phyloP scores from a whole-genome alignment of 1,140 invertebrate genomes.

The Holotrichia oblita region DNA sequence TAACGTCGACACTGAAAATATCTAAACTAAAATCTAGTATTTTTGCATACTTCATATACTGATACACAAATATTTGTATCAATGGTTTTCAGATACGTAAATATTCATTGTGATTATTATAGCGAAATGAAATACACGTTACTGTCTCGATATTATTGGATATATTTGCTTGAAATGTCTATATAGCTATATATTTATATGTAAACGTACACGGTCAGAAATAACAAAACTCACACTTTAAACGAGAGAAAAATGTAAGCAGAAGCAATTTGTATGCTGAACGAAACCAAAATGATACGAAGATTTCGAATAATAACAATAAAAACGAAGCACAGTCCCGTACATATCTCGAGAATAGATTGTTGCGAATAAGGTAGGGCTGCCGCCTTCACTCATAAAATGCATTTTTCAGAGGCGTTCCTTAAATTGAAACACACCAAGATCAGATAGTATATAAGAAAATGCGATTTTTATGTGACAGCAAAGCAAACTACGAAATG shows the following conservation, averaged over 20 bases:
- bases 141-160: too few species aligned
- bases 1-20: too few species aligned
- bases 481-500: neutral
- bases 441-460: neutral
- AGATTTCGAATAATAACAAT: neutral
- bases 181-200: too few species aligned
- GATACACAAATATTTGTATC: too few species aligned
- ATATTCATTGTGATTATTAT: too few species aligned
- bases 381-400: too few species aligned
- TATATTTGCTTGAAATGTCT: too few species aligned
- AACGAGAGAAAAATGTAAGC: neutral
- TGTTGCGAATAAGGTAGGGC: conserved; percentile 11
- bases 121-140: too few species aligned
- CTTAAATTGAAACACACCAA: neutral
- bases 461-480: neutral
- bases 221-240: neutral
- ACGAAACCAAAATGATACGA: neutral
- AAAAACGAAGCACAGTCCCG: neutral
- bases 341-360: conserved; percentile 12
- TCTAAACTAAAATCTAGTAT: too few species aligned
- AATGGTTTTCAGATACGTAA: too few species aligned
- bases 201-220: too few species aligned
- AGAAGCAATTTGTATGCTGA: neutral
- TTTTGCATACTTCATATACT: too few species aligned
- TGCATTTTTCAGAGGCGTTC: neutral